A percentile compares a stretch with the other conserved stretches of the same genome.
phyloP scores from a whole-genome alignment of 2,113 vertebrate species.

The Melanotaenia duboulayi region DNA sequence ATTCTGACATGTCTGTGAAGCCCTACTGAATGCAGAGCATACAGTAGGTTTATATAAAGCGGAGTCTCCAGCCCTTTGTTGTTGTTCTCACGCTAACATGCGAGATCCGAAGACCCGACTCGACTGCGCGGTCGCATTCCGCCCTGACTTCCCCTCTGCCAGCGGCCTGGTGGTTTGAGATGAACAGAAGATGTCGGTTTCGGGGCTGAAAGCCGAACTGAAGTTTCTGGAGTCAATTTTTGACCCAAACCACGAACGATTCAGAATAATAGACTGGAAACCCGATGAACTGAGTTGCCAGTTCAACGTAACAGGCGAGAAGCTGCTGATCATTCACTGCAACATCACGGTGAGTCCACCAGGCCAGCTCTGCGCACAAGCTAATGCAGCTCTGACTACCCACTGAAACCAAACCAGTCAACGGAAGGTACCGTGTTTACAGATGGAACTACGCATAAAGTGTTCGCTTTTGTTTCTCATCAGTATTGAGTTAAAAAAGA shows the following conservation, averaged over 20 bases:
- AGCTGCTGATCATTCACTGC: slow-evolving; percentile 94
- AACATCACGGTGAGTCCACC: slow-evolving; percentile 92
- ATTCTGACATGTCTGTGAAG: background rate
- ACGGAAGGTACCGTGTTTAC: slow-evolving; percentile 57
- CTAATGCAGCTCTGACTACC: slow-evolving; percentile 67
- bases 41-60: slow-evolving; percentile 19
- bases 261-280: slow-evolving; percentile 96
- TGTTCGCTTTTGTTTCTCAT: background rate
- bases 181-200: slow-evolving; percentile 95
- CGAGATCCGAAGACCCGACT: slow-evolving; percentile 71
- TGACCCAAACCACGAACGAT: slow-evolving; percentile 94
- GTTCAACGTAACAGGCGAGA: slow-evolving; percentile 88
- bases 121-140: slow-evolving; percentile 75
- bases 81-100: slow-evolving; percentile 79
- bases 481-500: accelerated
- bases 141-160: slow-evolving; percentile 79
- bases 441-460: slow-evolving; percentile 21
- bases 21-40: background rate
- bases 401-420: slow-evolving; percentile 52
- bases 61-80: slow-evolving; percentile 72
- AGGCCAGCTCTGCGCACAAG: slow-evolving; percentile 64
- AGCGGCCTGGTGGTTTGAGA: slow-evolving; percentile 83
- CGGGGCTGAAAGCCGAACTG: slow-evolving; percentile 97
- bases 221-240: slow-evolving; percentile 97
- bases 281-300: slow-evolving; percentile 96